phyloP scores from a whole-genome alignment of 53 echinoderm and acorn worm species.

The Apostichopus leukothele region DNA sequence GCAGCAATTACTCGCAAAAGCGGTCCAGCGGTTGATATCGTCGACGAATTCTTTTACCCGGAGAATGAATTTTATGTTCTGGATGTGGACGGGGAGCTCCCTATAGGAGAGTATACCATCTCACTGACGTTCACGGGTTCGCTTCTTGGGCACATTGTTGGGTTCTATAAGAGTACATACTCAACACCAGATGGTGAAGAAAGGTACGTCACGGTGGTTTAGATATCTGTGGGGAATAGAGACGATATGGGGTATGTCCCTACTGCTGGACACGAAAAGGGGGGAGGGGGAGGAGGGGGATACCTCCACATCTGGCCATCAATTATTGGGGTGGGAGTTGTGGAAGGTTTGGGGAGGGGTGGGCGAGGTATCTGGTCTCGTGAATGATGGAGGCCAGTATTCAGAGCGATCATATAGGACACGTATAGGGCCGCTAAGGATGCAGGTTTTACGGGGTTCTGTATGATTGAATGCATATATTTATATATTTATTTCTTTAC shows the following conservation, averaged over 20 bases:
- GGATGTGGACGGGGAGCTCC: not conserved
- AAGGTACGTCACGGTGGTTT: slow-evolving; percentile 56
- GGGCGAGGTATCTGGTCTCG: no score
- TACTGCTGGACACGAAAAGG: not conserved
- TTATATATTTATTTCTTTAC: no score
- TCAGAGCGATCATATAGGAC: no score
- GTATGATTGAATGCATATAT: no score
- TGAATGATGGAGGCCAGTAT: no score
- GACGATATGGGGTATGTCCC: not conserved
- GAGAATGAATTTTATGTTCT: slow-evolving; percentile 78
- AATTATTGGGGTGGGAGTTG: no score
- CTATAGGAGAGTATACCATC: slow-evolving; percentile 24
- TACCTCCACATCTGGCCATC: no score
- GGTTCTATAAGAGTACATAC: slow-evolving; percentile 93
- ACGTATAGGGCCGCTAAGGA: no score
- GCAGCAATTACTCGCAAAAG: slow-evolving; percentile 46
- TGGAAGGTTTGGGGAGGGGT: no score
- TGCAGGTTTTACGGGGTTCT: no score
- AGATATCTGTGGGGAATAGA: no score
- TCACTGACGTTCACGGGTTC: slow-evolving; percentile 56
- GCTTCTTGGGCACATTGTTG: slow-evolving; percentile 68
- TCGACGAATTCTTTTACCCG: slow-evolving; percentile 43
- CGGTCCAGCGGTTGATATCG: slow-evolving; percentile 9
- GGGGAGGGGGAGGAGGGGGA: no score
- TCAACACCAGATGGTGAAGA: slow-evolving; percentile 57